Conservation (phyloP, 2,888 invertebrate genomes). For the Monoplex corrugatus region DNA sequence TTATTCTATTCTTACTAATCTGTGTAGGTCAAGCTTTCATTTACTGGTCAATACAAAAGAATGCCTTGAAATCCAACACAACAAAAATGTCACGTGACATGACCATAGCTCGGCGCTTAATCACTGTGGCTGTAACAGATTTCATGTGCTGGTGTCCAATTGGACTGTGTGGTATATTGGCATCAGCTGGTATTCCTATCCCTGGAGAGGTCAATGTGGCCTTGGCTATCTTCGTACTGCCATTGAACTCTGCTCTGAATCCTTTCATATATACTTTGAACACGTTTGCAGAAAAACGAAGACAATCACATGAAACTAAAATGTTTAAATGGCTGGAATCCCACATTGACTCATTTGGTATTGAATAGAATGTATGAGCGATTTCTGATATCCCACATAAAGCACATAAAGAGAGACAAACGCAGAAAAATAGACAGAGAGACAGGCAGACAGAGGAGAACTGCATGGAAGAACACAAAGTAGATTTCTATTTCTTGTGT, state of each 20-base stretch:
- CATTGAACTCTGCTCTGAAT: background rate
- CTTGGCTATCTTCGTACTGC: background rate
- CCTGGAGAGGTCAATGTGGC: conserved; percentile 10
- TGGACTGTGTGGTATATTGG: background rate
- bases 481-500: background rate
- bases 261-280: background rate
- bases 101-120: too few relatives aligned
- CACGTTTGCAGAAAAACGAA: background rate
- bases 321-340: background rate
- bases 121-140: too few relatives aligned
- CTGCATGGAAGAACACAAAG: too few relatives aligned
- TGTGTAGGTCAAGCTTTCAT: background rate
- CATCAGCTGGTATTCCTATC: background rate
- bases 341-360: background rate
- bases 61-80: too few relatives aligned
- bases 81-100: too few relatives aligned
- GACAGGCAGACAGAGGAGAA: background rate
- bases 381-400: too few relatives aligned
- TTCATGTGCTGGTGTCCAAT: too few relatives aligned
- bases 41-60: background rate
- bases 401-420: background rate
- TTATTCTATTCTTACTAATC: background rate
- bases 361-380: too few relatives aligned
- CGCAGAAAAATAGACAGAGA: background rate
- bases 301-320: background rate